Evolutionary conservation across 2,113 vertebrate species (phyloP), one percentile per base, ranked within the genome.

Genomic region (Hyaena hyaena): DNA sequence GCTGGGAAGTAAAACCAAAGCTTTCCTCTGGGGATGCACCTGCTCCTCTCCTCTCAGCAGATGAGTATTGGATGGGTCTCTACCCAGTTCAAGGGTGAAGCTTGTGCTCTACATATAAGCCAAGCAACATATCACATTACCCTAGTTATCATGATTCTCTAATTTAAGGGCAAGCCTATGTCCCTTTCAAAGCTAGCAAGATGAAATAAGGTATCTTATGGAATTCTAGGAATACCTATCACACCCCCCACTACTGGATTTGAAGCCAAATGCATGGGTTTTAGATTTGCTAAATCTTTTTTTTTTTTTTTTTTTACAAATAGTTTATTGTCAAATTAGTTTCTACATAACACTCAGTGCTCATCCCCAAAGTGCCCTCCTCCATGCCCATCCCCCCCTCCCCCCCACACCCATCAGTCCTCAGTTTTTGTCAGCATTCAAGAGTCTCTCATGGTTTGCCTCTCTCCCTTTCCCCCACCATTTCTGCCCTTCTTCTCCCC

Each of bases 1-100:
- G 89, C 90, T 96, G 69, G 69, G 84, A 89, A 96, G 80, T 53
- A 43, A 87, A 86, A 84, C 79, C 74, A 90, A 90, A 71, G n/a
- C 69, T 92, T 81, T 96, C 81, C 69, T 77, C 50, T 92, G 43
- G 76, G 76, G 50, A 95, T 55, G 58, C 90, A 96, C 74, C 87
- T 96, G 92, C 11, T 71, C 24, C 68, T 88, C 68, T 97, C 45
- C 66, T 33, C 23, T 91, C 11, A n/a, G 55, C 2, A 35, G 55
- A 66, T 39, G 50, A 71, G 90, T 26, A 39, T 0, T 35, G 28
- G 48, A 88, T 76, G 33, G 31, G 16, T 65, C 23, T 74, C 16
- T 17, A 26, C 63, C 10, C 39, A 76, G 55, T 35, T 71, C 5
- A 19, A 16, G 8, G 66, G 35, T 31, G 15, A 10, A 88, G 39